Base-by-base conservation (phyloP, 1,140 invertebrate genomes). In the Caenorhabditis elegans region DNA sequence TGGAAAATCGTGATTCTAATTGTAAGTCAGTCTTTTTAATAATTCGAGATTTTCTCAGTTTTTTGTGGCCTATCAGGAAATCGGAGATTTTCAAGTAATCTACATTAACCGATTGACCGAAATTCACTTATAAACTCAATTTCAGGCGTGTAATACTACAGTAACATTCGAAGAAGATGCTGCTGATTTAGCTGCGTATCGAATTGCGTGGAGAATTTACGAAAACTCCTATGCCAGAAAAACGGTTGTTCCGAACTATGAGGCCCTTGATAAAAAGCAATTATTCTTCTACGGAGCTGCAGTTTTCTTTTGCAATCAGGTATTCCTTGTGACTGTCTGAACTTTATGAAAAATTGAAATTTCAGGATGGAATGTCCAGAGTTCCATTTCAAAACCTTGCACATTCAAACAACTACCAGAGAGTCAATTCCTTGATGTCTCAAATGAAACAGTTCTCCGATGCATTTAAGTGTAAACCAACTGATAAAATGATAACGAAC, bases 81-180 rank as follows among this genome's bases (percentile, higher is more conserved):
- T n/a, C n/a, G n/a, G n/a, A n/a, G n/a, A n/a, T n/a, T n/a, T n/a
- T n/a, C n/a, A n/a, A n/a, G n/a, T n/a, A n/a, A n/a, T n/a, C n/a
- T n/a, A n/a, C n/a, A n/a, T 15, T 15, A 43, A 43, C 39, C 39
- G 15, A 15, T 15, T 15, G 39, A 15, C 39, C 15, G 39, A 43
- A 5, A 8, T 43, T 43, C 39, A 43, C 39, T 43, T 15, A 43
- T 24, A 24, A 39, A 17, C 11, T 11, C 19, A 4, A 13, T 43
- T 39, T 70, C 10, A 70, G 60, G n/a, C 34, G 0, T 70, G 60
- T 39, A 22, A 70, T 4, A 39, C 17, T 43, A 70, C 11, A 11
- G 3, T 43, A 19, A 70, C 60, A 11, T 70, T 70, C 34, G 60
- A 70, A 70, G 60, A 70, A 70, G 60, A 70, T 43, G 60, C 60